phyloP scores from a whole-genome alignment of 2,888 invertebrate genomes.

The Pristionchus mayeri region DNA sequence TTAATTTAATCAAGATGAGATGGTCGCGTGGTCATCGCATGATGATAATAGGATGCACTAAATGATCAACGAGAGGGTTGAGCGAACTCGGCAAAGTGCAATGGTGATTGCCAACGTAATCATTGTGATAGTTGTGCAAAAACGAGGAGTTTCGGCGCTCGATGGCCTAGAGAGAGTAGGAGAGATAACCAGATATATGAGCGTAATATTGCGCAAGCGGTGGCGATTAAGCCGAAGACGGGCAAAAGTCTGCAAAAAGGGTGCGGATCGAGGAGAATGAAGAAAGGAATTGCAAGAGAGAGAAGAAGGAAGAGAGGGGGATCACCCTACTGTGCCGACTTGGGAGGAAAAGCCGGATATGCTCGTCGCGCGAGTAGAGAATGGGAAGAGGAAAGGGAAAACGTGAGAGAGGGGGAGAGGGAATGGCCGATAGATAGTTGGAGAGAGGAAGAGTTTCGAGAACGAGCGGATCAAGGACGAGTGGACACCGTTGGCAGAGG shows the following conservation, averaged over 20 bases:
- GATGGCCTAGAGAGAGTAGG: background rate
- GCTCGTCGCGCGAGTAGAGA: background rate
- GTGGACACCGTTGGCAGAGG: background rate
- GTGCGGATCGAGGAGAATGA: background rate
- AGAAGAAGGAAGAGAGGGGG: constrained; percentile 2
- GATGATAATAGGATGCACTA: no score
- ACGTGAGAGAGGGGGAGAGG: constrained; percentile 13
- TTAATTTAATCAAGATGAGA: background rate
- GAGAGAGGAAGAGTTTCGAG: constrained; percentile 26
- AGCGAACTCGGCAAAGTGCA: background rate
- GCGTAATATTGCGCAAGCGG: constrained; percentile 16
- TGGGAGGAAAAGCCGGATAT: constrained; percentile 30
- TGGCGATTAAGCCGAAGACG: background rate
- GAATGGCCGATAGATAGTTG: background rate
- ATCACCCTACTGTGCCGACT: constrained; percentile 33
- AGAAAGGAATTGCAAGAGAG: constrained; percentile 22
- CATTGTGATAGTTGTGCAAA: no score
- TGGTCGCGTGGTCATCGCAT: background rate
- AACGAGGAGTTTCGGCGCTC: background rate
- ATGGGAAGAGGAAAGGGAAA: constrained; percentile 42
- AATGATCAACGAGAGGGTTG: background rate
- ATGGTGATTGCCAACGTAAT: background rate
- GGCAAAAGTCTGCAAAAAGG: constrained; percentile 2
- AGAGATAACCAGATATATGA: no score
- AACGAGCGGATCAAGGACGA: background rate